These are phyloP conservation scores for Atractosteus spatula DNA, from an alignment of 2,113 vertebrate genomes.

Conservation along the genomic window DNA sequence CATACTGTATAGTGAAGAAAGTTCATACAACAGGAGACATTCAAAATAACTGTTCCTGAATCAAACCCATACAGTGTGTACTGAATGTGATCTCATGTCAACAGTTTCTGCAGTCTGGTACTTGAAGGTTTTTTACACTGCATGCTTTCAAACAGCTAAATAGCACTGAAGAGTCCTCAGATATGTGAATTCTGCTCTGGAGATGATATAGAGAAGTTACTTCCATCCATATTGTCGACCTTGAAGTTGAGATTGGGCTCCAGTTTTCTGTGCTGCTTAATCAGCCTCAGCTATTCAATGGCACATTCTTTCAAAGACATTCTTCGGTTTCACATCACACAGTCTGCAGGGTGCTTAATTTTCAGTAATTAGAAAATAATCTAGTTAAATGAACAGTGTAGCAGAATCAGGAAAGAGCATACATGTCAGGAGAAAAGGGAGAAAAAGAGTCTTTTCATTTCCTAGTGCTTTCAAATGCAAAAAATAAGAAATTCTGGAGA, in stretches of 20 bases:
- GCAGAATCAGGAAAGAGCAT: background rate
- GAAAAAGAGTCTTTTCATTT: conserved; percentile 13
- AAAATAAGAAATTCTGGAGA: background rate
- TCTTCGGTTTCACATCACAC: background rate
- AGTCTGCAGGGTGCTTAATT: background rate
- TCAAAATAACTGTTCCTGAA: too few species aligned
- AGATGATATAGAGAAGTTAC: too few species aligned
- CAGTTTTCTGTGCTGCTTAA: conserved; percentile 1
- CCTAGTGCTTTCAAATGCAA: background rate
- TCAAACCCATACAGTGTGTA: too few species aligned
- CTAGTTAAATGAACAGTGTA: background rate
- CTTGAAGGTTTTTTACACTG: too few species aligned
- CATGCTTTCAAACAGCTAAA: too few species aligned
- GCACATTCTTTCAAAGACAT: background rate
- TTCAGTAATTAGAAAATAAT: background rate
- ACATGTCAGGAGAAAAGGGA: background rate
- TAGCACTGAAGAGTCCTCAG: too few species aligned
- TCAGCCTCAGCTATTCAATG: conserved; percentile 5
- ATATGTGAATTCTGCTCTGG: too few species aligned
- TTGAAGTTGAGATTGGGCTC: background rate
- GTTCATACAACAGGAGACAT: too few species aligned
- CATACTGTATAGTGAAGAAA: too few species aligned
- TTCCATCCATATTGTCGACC: background rate
- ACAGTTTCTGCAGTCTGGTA: too few species aligned
- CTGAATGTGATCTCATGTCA: too few species aligned